phyloP scores from a whole-genome alignment of 2,888 invertebrate genomes.

The Piscicola geometra region DNA sequence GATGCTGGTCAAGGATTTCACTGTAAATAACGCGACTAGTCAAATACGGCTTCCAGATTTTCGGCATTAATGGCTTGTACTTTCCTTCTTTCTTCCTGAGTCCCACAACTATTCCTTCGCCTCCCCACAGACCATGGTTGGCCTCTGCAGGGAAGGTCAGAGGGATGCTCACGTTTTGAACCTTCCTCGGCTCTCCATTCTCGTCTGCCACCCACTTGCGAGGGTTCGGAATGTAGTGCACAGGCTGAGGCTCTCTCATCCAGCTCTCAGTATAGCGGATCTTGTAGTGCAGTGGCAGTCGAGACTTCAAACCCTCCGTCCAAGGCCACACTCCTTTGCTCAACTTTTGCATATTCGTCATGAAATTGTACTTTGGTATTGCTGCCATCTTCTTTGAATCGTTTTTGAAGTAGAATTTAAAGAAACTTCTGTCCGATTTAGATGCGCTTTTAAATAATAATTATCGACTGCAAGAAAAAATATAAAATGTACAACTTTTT shows the following conservation, averaged over 20 bases:
- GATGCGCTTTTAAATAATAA: neutral
- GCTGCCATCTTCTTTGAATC: neutral
- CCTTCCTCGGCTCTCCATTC: conserved; percentile 33
- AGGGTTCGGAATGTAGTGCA: conserved; percentile 53
- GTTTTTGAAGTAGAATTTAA: neutral
- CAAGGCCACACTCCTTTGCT: conserved; percentile 46
- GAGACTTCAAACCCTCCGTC: conserved; percentile 47
- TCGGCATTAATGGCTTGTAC: conserved; percentile 40
- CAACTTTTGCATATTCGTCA: conserved; percentile 41
- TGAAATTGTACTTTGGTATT: conserved; percentile 25
- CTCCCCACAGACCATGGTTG: conserved; percentile 87
- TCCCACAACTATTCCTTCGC: conserved; percentile 87
- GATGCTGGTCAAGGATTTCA: conserved; percentile 78
- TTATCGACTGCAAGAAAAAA: neutral
- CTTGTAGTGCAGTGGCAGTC: conserved; percentile 55
- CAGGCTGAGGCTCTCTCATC: conserved; percentile 50
- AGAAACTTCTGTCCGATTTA: no score
- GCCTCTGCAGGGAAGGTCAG: conserved; percentile 73
- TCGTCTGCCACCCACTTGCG: conserved; percentile 45
- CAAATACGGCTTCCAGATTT: conserved; percentile 82
- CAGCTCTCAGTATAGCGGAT: conserved; percentile 50
- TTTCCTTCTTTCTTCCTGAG: conserved; percentile 62
- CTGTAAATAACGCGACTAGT: conserved; percentile 78
- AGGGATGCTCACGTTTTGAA: conserved; percentile 61
- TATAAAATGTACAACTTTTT: neutral